A percentile compares a stretch with the other conserved stretches of the same genome.
Evolutionary conservation across 2,113 vertebrate species (phyloP).

Genomic region (Megalops atlanticus): DNA sequence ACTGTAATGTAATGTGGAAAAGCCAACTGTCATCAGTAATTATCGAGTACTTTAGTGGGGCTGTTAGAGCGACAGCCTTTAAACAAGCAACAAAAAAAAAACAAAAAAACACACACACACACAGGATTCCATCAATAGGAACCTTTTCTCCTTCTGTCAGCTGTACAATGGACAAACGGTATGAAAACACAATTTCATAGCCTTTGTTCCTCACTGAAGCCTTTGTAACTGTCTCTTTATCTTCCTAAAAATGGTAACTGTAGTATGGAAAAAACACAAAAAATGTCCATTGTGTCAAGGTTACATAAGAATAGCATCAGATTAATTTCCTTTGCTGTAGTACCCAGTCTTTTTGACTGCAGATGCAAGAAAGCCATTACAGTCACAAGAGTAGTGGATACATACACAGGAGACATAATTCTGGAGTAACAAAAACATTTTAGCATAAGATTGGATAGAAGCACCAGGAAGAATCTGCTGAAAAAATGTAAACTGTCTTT

Average conservation of each 20-base stretch:
- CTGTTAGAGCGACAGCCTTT: conserved; percentile 32
- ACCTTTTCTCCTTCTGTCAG: conserved; percentile 35
- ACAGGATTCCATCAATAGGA: conserved; percentile 41
- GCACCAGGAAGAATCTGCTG: background rate
- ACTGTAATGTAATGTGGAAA: conserved; percentile 45
- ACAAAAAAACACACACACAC: too few species aligned
- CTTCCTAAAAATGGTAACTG: conserved; percentile 49
- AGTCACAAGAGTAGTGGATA: background rate
- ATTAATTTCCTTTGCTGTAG: conserved; percentile 37
- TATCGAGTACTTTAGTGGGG: conserved; percentile 37
- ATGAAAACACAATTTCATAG: conserved; percentile 33
- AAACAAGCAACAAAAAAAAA: conserved; percentile 32
- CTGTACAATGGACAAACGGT: conserved; percentile 40
- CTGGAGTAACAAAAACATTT: conserved; percentile 15
- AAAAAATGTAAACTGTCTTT: conserved; percentile 12
- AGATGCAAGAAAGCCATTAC: conserved; percentile 13
- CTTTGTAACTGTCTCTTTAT: conserved; percentile 42
- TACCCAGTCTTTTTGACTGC: conserved; percentile 9
- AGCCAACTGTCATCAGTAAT: conserved; percentile 51
- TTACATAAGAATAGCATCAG: conserved; percentile 34
- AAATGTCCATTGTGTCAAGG: conserved; percentile 45
- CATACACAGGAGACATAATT: background rate
- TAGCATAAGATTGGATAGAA: background rate
- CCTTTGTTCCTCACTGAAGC: conserved; percentile 42
- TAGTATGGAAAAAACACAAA: conserved; percentile 34